Base-by-base conservation (phyloP, 2,113 vertebrate genomes). In the Lepidothrix coronata region DNA sequence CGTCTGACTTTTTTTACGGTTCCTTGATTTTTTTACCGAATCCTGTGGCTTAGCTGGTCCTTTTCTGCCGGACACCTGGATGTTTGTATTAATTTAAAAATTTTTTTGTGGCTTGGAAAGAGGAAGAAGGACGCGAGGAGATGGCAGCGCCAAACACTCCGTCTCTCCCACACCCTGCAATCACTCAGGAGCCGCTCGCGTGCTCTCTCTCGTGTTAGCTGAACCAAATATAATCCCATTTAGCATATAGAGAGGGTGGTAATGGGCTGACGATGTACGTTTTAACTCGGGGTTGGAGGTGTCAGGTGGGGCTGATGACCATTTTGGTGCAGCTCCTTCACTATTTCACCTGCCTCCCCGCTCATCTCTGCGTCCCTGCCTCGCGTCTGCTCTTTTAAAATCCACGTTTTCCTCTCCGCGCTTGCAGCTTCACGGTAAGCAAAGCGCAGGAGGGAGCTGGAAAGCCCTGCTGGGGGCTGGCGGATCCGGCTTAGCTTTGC, bases 111-210 rank as follows among this genome's bases (percentile, higher is more conserved):
- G 39, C 57, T 84, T 59, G 39, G 2, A 4, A 66, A 81, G 77
- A 63, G 48, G 80, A 74, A 77, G 86, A 76, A 41, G 48, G 61
- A 78, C 4, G 11, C 0, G 4, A 91, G 71, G 77, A 59, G 88
- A 76, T 61, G 82, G 82, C 49, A 28, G 58, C 78, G 66, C 30
- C 43, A 54, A 89, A 73, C 57, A 44, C 71, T 63, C 61, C 1
- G 4, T 88, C n/a, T 97, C 92, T 88, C 90, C 85, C 82, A 76
- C 90, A 85, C 85, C 88, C 81, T 93, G 90, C 88, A 41, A 39
- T 94, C 82, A 41, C 82, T 94, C 71, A 52, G 85, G 71, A 94
- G 55, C 82, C 0, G 14, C 77, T 96, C 1, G 11, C 1, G 6
- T 86, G 93, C 83, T 85, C 71, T 83, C 68, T 82, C 66, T 79